Percentiles rank a stretch among this genome's conserved stretches.
Evolutionary conservation across 1,140 invertebrate genomes (phyloP).

Genomic region (Proctacanthus coquilletti): DNA sequence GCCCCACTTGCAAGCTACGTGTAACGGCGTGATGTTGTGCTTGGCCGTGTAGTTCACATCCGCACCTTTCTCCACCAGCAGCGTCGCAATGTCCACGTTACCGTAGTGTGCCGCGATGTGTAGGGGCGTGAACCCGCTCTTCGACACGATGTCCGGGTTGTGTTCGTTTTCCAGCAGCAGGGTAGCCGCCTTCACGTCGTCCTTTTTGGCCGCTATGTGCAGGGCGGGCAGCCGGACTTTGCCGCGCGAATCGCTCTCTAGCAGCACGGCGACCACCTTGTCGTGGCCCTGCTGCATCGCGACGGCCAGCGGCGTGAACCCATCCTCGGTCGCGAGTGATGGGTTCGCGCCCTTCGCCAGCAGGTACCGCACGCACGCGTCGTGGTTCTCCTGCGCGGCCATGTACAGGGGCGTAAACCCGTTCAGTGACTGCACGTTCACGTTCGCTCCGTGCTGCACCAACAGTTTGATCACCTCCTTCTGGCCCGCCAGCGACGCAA

Average conservation of each 20-base stretch:
- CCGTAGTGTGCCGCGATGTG: slow-evolving; percentile 99
- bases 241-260: slow-evolving; percentile 88
- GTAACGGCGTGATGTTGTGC: slow-evolving; percentile 82
- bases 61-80: slow-evolving; percentile 81
- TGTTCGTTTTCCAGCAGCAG: slow-evolving; percentile 87
- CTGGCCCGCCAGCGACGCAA: slow-evolving; percentile 93
- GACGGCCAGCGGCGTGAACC: slow-evolving; percentile 95
- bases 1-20: slow-evolving; percentile 50
- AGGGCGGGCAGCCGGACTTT: slow-evolving; percentile 79
- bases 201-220: slow-evolving; percentile 99
- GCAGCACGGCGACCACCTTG: slow-evolving; percentile 86
- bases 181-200: slow-evolving; percentile 90
- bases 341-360: slow-evolving; percentile 91
- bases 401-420: slow-evolving; percentile 98
- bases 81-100: slow-evolving; percentile 84
- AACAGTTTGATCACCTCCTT: slow-evolving; percentile 85
- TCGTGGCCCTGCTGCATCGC: slow-evolving; percentile 99
- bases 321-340: slow-evolving; percentile 93
- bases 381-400: slow-evolving; percentile 98
- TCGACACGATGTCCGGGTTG: slow-evolving; percentile 89
- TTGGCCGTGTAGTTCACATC: slow-evolving; percentile 95
- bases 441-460: slow-evolving; percentile 75
- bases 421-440: slow-evolving; percentile 93
- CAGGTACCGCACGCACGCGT: slow-evolving; percentile 83
- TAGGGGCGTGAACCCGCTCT: slow-evolving; percentile 95